Conservation (phyloP, 35 echinoderm and acorn worm genomes). For the Nesometra sesokonis region DNA sequence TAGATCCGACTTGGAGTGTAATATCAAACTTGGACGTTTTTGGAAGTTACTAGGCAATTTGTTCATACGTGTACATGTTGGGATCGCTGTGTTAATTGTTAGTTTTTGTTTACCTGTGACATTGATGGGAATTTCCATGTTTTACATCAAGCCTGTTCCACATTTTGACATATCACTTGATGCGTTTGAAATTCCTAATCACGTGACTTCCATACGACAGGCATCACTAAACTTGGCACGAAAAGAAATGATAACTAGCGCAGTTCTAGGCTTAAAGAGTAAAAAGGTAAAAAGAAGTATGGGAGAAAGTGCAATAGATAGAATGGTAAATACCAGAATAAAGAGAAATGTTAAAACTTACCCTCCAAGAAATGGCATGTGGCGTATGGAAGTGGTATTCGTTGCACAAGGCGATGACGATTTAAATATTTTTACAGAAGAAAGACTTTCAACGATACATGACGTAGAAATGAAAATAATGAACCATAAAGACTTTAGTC, state of each 20-base stretch:
- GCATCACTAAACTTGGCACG: slow-evolving; percentile 31
- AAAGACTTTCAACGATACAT: slow-evolving; percentile 57
- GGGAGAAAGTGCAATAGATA: neutral
- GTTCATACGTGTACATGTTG: slow-evolving; percentile 5
- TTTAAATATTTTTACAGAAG: slow-evolving; percentile 62
- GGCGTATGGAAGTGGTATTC: slow-evolving; percentile 62
- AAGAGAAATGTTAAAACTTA: neutral
- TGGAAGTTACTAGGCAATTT: slow-evolving; percentile 19
- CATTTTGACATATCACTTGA: slow-evolving; percentile 76
- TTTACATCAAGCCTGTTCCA: slow-evolving; percentile 45
- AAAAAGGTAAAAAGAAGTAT: neutral
- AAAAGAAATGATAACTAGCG: slow-evolving; percentile 9
- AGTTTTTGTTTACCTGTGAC: slow-evolving; percentile 9
- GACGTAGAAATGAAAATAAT: slow-evolving; percentile 74
- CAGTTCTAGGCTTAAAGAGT: neutral
- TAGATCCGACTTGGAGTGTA: neutral
- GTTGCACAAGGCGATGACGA: slow-evolving; percentile 35
- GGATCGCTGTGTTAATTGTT: slow-evolving; percentile 26
- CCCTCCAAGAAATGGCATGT: slow-evolving; percentile 1
- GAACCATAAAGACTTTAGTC: slow-evolving; percentile 34
- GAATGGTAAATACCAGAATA: neutral
- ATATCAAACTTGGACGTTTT: neutral
- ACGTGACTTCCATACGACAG: slow-evolving; percentile 39
- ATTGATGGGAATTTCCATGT: slow-evolving; percentile 27
- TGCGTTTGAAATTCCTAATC: slow-evolving; percentile 85